Evolutionary conservation across 2,888 invertebrate species (phyloP).

Genomic region (Andrena haemorrhoa): DNA sequence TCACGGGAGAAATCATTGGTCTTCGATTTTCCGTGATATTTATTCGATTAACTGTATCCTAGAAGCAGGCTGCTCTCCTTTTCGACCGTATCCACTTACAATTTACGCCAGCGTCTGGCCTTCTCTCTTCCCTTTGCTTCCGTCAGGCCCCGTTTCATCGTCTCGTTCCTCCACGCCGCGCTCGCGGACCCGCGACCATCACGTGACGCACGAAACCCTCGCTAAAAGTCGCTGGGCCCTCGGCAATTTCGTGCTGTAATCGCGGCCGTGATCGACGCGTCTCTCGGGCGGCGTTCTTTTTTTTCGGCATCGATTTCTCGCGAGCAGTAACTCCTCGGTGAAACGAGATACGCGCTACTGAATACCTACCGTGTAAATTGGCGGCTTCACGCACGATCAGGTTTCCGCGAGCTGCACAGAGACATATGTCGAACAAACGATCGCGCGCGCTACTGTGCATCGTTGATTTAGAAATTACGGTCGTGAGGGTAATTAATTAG

Average conservation of each 20-base stretch:
- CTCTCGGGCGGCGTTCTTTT: constrained; percentile 4
- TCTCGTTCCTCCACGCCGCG: too few species aligned
- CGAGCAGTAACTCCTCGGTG: constrained; percentile 58
- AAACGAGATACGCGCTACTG: constrained; percentile 62
- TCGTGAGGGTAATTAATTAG: background rate
- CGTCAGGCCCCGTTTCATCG: background rate
- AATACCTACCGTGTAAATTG: constrained; percentile 63
- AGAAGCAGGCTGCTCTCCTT: constrained; percentile 7
- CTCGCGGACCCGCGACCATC: background rate
- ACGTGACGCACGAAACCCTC: background rate
- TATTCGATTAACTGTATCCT: constrained; percentile 45
- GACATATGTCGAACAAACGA: constrained; percentile 49
- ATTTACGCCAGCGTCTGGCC: background rate
- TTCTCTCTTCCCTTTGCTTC: background rate
- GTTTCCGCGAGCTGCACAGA: constrained; percentile 50
- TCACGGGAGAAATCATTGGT: constrained; percentile 60
- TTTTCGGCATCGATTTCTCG: constrained; percentile 56
- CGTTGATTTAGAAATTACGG: constrained; percentile 39
- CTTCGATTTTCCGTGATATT: constrained; percentile 48
- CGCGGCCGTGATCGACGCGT: constrained; percentile 23
- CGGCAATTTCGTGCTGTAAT: constrained; percentile 21
- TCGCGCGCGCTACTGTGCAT: constrained; percentile 38
- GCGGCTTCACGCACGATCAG: constrained; percentile 64
- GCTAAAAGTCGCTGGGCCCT: background rate
- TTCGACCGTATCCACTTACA: background rate